Conservation (phyloP, 2,113 vertebrate species). For the Chionis minor region DNA sequence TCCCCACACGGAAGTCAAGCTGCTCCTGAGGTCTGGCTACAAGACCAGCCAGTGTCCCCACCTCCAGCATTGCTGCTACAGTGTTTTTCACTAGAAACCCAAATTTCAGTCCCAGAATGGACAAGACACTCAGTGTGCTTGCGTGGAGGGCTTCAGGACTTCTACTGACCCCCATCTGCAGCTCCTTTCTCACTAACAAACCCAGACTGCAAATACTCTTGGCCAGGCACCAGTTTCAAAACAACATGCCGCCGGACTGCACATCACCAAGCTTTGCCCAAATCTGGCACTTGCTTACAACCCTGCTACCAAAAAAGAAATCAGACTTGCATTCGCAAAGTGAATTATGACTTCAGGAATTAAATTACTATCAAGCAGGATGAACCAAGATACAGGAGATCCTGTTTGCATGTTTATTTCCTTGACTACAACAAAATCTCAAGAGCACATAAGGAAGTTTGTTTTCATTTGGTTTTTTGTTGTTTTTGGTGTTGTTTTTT, state of each 20-base stretch:
- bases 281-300: accelerated
- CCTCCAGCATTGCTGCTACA: accelerated
- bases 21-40: background rate
- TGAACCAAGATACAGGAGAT: background rate
- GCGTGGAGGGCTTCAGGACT: accelerated
- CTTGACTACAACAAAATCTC: background rate
- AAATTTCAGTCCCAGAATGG: background rate
- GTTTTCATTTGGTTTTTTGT: background rate
- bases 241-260: background rate
- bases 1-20: background rate
- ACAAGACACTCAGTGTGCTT: background rate
- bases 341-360: background rate
- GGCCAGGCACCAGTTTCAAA: background rate
- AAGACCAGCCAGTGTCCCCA: too few species aligned
- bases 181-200: background rate
- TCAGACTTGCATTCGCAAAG: background rate
- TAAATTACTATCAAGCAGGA: conserved; percentile 7
- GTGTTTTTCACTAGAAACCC: background rate
- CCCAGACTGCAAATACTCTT: background rate
- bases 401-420: conserved; percentile 29
- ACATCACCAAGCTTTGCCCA: background rate
- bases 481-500: background rate
- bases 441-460: background rate
- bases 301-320: background rate
- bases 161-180: background rate